Evolutionary conservation across 2,797 vertebrate species (phyloP).

Genomic region (Cichlasoma orientale): DNA sequence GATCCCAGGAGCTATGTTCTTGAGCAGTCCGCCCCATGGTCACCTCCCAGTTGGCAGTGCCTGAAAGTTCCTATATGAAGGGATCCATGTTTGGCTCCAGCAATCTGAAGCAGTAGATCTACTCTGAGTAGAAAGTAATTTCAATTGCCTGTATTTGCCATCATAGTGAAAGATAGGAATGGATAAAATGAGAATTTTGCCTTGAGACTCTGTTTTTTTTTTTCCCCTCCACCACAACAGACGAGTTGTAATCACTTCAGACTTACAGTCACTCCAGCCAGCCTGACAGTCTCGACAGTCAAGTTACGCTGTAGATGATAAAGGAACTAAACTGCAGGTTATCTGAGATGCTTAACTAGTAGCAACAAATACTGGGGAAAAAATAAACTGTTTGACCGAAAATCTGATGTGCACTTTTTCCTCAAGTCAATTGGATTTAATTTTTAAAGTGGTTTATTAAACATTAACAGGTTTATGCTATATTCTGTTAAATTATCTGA

Average conservation of each 20-base stretch:
- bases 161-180: not conserved
- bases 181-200: not conserved
- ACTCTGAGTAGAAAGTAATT: not conserved
- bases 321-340: not conserved
- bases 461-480: not conserved
- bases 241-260: not conserved
- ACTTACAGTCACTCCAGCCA: not conserved
- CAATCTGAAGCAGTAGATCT: not conserved
- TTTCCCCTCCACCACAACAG: not conserved
- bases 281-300: not conserved
- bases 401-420: too few species aligned
- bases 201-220: not conserved
- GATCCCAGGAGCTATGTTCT: not conserved
- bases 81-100: not conserved
- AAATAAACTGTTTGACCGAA: too few species aligned
- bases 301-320: not conserved
- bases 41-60: not conserved
- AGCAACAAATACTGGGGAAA: too few species aligned
- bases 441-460: not conserved
- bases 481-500: not conserved
- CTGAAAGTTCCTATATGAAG: not conserved
- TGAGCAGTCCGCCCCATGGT: not conserved
- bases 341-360: not conserved
- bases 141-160: not conserved
- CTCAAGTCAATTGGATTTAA: not conserved